These are phyloP conservation scores for Kryptolebias ocellatus DNA, from an alignment of 2,797 vertebrate genomes.

Conservation along the genomic window DNA sequence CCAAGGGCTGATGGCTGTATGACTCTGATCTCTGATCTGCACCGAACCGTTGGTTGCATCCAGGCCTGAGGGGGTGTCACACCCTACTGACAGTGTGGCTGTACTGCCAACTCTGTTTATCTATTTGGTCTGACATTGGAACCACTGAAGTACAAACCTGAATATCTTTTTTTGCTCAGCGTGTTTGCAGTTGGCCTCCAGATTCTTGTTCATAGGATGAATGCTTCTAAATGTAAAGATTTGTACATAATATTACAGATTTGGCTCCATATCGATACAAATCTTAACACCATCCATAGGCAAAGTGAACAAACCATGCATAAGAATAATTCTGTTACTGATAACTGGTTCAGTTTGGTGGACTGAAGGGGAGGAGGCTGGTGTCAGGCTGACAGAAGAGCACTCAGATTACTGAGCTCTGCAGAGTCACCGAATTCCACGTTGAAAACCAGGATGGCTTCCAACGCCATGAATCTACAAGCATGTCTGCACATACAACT, in stretches of 20 bases:
- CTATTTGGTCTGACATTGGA: no score
- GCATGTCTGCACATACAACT: constrained; percentile 29
- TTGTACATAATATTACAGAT: no score
- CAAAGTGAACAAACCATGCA: not conserved
- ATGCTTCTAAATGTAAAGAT: not conserved
- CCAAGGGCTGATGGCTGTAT: no score
- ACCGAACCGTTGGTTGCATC: no score
- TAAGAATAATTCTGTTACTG: not conserved
- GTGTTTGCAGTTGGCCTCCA: not conserved
- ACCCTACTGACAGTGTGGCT: no score
- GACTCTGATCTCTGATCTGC: no score
- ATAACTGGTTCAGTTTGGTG: not conserved
- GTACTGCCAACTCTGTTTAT: no score
- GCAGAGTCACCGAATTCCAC: constrained; percentile 51
- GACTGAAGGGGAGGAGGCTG: not conserved
- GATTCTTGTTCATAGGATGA: not conserved
- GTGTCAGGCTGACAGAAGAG: constrained; percentile 5
- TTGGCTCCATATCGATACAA: not conserved
- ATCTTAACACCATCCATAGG: no score
- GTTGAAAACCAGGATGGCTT: constrained; percentile 29
- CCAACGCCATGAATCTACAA: constrained; percentile 35
- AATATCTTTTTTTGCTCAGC: no score
- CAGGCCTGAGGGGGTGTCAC: no score
- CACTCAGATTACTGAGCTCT: constrained; percentile 46
- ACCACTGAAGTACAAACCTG: no score